These are phyloP conservation scores for Drosophila oshimai DNA, from an alignment of 1,140 invertebrate species.

Conservation along the genomic window DNA sequence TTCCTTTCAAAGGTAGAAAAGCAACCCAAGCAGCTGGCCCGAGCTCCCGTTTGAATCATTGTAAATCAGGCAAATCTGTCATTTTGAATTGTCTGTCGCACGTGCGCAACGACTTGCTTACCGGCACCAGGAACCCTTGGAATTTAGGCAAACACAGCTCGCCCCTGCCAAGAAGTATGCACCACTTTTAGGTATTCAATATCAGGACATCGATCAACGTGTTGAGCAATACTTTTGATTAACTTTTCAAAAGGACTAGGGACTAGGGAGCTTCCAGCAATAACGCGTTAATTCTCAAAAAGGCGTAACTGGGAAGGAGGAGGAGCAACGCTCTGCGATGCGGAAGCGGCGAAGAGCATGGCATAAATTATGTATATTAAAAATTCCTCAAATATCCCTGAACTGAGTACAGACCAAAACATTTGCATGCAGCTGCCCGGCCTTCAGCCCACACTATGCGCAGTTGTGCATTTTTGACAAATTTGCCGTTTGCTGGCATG, in stretches of 20 bases:
- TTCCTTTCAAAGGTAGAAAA: background rate
- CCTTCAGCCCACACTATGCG: slow-evolving; percentile 11
- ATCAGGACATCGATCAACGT: slow-evolving; percentile 2
- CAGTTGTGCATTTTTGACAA: slow-evolving; percentile 66
- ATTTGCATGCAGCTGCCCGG: slow-evolving; percentile 65
- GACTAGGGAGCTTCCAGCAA: too few species aligned
- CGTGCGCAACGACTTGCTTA: too few species aligned
- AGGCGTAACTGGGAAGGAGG: too few species aligned
- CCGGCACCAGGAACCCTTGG: too few species aligned
- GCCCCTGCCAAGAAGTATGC: too few species aligned
- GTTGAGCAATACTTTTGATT: too few species aligned
- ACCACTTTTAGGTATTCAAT: background rate
- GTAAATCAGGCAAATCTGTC: slow-evolving; percentile 19
- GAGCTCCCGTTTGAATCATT: background rate
- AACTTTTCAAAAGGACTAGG: too few species aligned
- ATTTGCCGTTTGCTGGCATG: slow-evolving; percentile 60
- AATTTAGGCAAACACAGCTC: too few species aligned
- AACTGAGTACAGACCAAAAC: slow-evolving; percentile 41
- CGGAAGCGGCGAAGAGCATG: too few species aligned
- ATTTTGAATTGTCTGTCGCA: slow-evolving; percentile 57
- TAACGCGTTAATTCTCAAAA: slow-evolving; percentile 3
- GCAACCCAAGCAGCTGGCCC: background rate
- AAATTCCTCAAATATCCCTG: slow-evolving; percentile 68
- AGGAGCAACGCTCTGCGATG: too few species aligned
- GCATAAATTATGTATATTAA: slow-evolving; percentile 76